Conservation (phyloP, 2,797 vertebrate species). For the Poecilia velifera region DNA sequence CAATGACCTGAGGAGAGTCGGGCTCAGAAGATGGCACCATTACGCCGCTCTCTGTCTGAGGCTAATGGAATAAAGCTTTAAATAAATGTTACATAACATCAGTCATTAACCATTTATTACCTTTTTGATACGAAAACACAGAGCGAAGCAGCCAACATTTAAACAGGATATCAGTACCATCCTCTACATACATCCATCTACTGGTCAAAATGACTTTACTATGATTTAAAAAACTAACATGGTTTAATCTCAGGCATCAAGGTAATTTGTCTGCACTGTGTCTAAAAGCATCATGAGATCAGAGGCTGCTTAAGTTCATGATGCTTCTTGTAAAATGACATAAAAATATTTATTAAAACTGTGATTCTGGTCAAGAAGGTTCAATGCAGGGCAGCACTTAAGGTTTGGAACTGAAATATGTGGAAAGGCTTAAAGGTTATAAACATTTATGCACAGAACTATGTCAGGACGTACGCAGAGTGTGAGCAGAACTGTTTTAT, state of each 20-base stretch:
- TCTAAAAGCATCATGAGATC: neutral
- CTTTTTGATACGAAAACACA: neutral
- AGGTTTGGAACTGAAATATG: neutral
- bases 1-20: neutral
- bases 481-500: neutral
- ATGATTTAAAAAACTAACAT: neutral
- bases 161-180: neutral
- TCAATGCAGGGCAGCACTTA: neutral
- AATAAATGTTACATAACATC: neutral
- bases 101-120: neutral
- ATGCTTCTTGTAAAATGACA: neutral
- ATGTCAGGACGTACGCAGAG: neutral
- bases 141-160: neutral
- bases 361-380: neutral
- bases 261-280: neutral
- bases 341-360: neutral
- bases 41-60: neutral
- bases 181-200: neutral
- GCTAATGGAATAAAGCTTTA: neutral
- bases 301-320: neutral
- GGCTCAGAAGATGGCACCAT: conserved; percentile 44
- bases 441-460: neutral
- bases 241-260: neutral
- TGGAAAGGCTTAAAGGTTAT: neutral
- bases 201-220: neutral